These are phyloP conservation scores for Marmota monax DNA, from an alignment of 2,113 vertebrate species.

Conservation along the genomic window DNA sequence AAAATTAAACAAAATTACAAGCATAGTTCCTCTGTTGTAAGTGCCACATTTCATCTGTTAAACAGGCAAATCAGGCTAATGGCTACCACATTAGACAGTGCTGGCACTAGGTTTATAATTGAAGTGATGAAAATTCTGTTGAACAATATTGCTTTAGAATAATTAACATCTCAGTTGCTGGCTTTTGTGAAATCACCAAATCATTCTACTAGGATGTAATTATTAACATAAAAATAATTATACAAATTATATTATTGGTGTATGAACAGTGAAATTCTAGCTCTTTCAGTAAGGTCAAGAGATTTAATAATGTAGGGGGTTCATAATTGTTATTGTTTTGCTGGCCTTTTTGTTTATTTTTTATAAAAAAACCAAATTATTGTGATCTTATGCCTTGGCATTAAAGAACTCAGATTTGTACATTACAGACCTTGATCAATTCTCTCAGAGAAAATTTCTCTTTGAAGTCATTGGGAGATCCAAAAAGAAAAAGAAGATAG, in stretches of 20 bases:
- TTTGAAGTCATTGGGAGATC: constrained; percentile 81
- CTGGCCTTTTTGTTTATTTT: not conserved
- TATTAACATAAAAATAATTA: not conserved
- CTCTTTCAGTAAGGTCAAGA: not conserved
- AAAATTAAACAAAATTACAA: not conserved
- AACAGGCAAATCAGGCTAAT: not conserved
- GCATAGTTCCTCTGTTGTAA: not conserved
- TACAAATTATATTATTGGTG: not conserved
- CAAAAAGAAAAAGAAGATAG: constrained; percentile 70
- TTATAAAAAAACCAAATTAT: not conserved
- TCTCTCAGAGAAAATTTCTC: constrained; percentile 62
- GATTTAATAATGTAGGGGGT: not conserved
- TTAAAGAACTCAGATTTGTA: constrained; percentile 71
- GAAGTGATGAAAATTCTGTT: not conserved
- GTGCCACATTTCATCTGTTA: not conserved
- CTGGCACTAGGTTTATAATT: not conserved
- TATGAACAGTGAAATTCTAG: not conserved
- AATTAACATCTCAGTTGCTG: not conserved
- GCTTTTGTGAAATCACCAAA: not conserved
- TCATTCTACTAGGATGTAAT: not conserved
- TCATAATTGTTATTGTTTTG: constrained; percentile 15
- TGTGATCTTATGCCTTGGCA: constrained; percentile 56
- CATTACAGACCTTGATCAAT: constrained; percentile 61
- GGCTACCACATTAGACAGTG: not conserved
- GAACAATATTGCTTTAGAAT: not conserved